phyloP scores from a whole-genome alignment of 1,140 invertebrate species.

The Acromyrmex heyeri region DNA sequence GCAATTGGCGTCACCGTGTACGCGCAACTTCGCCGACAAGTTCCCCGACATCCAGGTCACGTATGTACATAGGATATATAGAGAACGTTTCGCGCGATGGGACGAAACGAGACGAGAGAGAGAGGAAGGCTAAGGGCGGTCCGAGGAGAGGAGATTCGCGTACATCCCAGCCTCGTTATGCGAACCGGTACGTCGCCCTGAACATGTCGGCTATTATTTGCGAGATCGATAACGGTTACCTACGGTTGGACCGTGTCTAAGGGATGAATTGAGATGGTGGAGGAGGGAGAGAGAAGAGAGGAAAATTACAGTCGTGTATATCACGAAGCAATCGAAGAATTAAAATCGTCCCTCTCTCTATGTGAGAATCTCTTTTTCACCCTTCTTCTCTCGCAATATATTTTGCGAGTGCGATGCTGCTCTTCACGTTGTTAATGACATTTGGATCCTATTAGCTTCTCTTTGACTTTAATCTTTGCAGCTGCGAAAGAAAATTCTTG shows the following conservation, averaged over 20 bases:
- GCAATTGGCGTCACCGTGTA: constrained; percentile 63
- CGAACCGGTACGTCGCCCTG: constrained; percentile 65
- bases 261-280: neutral
- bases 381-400: neutral
- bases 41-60: constrained; percentile 59
- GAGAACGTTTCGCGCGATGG: constrained; percentile 1
- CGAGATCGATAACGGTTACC: constrained; percentile 76
- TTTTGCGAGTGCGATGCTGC: neutral
- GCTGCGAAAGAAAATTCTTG: neutral
- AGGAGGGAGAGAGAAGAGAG: neutral
- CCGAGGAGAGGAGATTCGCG: constrained; percentile 22
- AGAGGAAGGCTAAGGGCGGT: constrained; percentile 9
- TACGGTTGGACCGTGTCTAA: constrained; percentile 38
- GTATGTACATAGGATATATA: constrained; percentile 53
- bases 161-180: constrained; percentile 72
- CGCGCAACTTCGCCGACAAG: constrained; percentile 56
- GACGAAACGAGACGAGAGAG: neutral
- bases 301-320: constrained; percentile 51
- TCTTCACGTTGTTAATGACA: constrained; percentile 18
- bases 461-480: constrained; percentile 20
- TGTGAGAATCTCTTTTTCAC: neutral
- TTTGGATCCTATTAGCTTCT: neutral
- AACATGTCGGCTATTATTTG: constrained; percentile 75
- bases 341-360: neutral
- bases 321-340: neutral